Percentiles rank a stretch among this genome's conserved stretches.
phyloP scores from a whole-genome alignment of 2,888 invertebrate genomes.

The Lissonota sp. region DNA sequence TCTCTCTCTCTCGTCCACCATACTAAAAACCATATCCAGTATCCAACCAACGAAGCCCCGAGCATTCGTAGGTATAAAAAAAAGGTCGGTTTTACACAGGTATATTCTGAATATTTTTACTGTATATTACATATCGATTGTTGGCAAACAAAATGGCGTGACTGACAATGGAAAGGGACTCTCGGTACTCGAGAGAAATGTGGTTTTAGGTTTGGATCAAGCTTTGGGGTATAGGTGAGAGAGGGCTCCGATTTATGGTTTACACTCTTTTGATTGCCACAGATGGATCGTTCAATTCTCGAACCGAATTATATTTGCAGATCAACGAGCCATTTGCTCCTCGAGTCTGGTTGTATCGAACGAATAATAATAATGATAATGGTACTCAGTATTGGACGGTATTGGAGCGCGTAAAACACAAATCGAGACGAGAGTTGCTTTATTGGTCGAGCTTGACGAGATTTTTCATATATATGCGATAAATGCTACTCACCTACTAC shows the following conservation, averaged over 20 bases:
- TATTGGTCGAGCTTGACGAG: conserved; percentile 36
- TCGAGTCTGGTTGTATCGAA: conserved; percentile 6
- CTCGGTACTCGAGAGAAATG: too few species aligned
- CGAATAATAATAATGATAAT: conserved; percentile 18
- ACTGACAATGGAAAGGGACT: too few species aligned
- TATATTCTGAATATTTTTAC: too few species aligned
- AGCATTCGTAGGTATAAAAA: conserved; percentile 28
- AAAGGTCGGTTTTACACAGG: too few species aligned
- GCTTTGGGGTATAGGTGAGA: too few species aligned
- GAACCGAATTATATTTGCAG: too few species aligned
- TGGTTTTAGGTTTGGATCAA: too few species aligned
- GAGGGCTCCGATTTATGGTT: too few species aligned
- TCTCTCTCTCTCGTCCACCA: conserved; percentile 36
- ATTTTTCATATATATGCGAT: conserved; percentile 24
- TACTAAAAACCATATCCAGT: conserved; percentile 52
- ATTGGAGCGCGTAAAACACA: conserved; percentile 8
- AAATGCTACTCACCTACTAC: conserved; percentile 5
- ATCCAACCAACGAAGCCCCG: conserved; percentile 26
- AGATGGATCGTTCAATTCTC: too few species aligned
- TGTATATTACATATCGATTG: too few species aligned
- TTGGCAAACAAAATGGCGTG: too few species aligned
- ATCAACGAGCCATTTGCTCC: not conserved
- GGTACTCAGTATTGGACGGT: conserved; percentile 1
- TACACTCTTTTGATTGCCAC: not conserved
- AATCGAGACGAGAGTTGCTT: conserved; percentile 45